Base-by-base conservation (phyloP, 2,113 vertebrate species). In the Syrrhaptes paradoxus region DNA sequence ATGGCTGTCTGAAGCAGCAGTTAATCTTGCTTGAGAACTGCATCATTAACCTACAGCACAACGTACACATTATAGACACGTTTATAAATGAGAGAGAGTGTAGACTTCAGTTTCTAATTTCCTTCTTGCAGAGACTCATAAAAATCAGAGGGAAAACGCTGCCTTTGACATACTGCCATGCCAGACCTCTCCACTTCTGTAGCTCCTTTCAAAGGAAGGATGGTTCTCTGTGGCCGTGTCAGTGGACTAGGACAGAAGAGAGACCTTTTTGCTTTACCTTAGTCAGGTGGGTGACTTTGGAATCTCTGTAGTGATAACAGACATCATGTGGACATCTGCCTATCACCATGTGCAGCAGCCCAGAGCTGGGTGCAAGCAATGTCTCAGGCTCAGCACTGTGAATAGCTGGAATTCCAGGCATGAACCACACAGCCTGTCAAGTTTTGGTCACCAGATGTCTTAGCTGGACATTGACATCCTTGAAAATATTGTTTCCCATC, bases 41-140 rank as follows among this genome's bases (percentile, higher is more conserved):
- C 90, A 89, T 94, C 95, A 96, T 97, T 96, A 96, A 96, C 96
- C 83, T 93, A 86, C 85, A 93, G 91, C 92, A 93, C 85, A 92
- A 93, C 7, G 0, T 93, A 92, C 90, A 86, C 73, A 75, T 94
- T 95, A 95, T 16, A 0, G 96, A 91, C 88, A 86, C 36, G 9
- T 88, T 96, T 96, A 93, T 96, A 94, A 95, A 94, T 89, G 72
- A 38, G 28, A 74, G 68, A 93, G 83, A 90, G 76, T 67, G 73
- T 68, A 90, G 82, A 92, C 79, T 86, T 93, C 95, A 67, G 36
- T 90, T 94, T 92, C 88, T 95, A 92, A 96, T 88, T 95, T 96
- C 92, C 85, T 94, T 86, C 93, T 95, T 71, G 51, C 8, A 2
- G 57, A 96, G 72, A 59, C 83, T 92, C 90, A 83, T 95, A 95